Evolutionary conservation across 2,888 invertebrate genomes (phyloP), one percentile per base, ranked within the genome.

Genomic region (Timema podura): DNA sequence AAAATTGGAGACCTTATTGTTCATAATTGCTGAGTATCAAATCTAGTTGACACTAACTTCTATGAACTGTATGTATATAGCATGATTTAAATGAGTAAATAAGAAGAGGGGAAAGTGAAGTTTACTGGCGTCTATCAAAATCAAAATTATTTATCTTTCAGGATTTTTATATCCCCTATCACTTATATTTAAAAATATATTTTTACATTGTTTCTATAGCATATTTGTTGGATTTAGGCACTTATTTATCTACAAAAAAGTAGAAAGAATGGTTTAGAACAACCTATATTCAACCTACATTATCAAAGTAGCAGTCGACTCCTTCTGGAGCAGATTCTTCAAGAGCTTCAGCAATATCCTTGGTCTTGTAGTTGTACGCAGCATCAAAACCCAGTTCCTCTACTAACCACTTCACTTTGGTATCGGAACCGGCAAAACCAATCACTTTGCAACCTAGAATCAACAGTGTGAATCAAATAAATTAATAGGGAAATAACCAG

Each of bases 221-320:
- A 51, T 11, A 13, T 13, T 51, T 51, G 11, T 51, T 2, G 9
- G 3, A 1, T 2, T 44, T 65, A 11, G n/a, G 5, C 3, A 10
- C 48, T 61, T 11, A 13, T 0, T 48, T 54, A 47, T 65, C 49
- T 57, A 66, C 48, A 16, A 64, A 10, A 11, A 7, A 46, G 47
- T 6, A 30, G 49, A 48, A 68, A 59, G 30, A 30, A 3, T 30
- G 30, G 30, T 7, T 61, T 16, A 65, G n/a, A 6, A 1, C 10
- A 2, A 82, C 83, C 86, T 89, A 3, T n/a, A 13, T 48, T 47
- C 7, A 57, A 68, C 68, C 48, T 81, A 91, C 91, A 79, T 91
- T 92, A 78, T 92, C 92, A 77, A 91, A 91, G 76, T 89, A 92
- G 77, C 90, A 89, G 77, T 92, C 90, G 0, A 92, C 80, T 5